Percentiles rank a stretch among this genome's conserved stretches.
phyloP scores from a whole-genome alignment of 2,113 vertebrate genomes.

The Sminthopsis crassicaudata region DNA sequence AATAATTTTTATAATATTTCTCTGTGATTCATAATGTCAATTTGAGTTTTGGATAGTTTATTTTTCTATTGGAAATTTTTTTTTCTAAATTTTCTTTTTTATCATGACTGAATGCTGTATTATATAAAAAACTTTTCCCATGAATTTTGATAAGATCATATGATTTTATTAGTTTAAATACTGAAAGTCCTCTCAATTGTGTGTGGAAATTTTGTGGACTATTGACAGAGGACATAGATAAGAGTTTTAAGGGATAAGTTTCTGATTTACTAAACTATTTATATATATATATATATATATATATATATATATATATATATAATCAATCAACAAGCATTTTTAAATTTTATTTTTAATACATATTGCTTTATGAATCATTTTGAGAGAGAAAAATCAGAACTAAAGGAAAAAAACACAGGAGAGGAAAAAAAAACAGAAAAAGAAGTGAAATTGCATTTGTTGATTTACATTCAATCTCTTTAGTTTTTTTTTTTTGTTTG shows the following conservation, averaged over 20 bases:
- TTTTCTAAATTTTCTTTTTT: background rate
- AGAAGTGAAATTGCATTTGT: no score
- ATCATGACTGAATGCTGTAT: background rate
- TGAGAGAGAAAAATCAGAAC: no score
- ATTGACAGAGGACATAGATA: background rate
- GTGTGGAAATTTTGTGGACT: background rate
- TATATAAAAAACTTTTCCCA: background rate
- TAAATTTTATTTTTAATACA: background rate
- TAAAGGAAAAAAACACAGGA: no score
- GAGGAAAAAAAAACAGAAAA: no score
- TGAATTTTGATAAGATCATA: background rate
- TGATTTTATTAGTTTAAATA: background rate
- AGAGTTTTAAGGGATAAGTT: background rate
- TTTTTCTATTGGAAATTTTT: background rate
- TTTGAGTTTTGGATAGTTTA: background rate
- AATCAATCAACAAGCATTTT: constrained; percentile 13
- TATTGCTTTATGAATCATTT: no score
- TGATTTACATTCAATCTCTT: no score
- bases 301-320: background rate
- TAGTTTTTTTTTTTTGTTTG: no score
- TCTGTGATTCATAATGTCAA: no score
- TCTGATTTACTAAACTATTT: no score
- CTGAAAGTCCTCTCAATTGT: background rate
- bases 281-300: no score
- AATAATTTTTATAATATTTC: background rate